Percentiles rank a stretch among this genome's conserved stretches.
Evolutionary conservation across 2,113 vertebrate species (phyloP).

Genomic region (Burhinus oedicnemus): DNA sequence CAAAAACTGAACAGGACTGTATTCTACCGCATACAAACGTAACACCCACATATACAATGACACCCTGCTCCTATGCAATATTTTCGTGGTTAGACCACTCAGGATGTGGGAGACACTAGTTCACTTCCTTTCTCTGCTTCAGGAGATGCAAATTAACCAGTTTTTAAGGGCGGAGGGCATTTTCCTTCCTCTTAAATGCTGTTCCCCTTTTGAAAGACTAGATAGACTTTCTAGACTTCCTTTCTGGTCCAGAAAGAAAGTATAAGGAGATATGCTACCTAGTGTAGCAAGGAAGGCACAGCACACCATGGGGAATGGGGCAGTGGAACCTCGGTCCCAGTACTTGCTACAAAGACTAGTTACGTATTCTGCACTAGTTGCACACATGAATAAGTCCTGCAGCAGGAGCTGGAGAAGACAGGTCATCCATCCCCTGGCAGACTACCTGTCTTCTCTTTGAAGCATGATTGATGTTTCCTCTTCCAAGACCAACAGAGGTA

Average conservation of each 20-base stretch:
- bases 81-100: slow-evolving; percentile 12
- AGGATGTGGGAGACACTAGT: slow-evolving; percentile 37
- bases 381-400: not conserved
- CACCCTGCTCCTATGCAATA: not conserved
- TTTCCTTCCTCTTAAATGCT: slow-evolving; percentile 3
- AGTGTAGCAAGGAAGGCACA: not conserved
- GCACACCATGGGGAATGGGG: fast-evolving
- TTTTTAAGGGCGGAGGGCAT: not conserved
- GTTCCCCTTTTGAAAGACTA: not conserved
- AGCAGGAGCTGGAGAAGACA: not conserved
- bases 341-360: not conserved
- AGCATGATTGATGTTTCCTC: not conserved
- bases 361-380: not conserved
- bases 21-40: not conserved
- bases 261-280: not conserved
- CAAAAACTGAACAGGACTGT: not conserved
- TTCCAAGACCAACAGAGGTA: not conserved
- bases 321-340: not conserved
- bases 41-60: not conserved
- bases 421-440: not conserved
- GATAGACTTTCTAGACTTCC: not conserved
- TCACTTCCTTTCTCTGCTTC: slow-evolving; percentile 44
- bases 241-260: not conserved
- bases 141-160: slow-evolving; percentile 3
- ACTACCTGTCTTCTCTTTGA: not conserved